phyloP scores from a whole-genome alignment of 2,797 vertebrate genomes.

The Falco berigora region DNA sequence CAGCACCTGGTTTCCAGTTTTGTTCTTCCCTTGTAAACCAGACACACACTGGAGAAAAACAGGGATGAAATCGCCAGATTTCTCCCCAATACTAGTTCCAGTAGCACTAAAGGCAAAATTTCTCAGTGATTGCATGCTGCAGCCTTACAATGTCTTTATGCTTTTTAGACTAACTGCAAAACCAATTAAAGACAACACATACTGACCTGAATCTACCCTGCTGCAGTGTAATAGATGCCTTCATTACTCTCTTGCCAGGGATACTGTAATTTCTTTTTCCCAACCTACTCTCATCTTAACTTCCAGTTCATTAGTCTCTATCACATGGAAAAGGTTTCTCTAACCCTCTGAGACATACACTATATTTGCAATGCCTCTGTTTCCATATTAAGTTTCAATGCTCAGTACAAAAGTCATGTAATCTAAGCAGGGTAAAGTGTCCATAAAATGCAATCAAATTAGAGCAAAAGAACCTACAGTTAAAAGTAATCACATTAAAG shows the following conservation, averaged over 20 bases:
- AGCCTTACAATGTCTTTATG: background rate
- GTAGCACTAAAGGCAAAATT: background rate
- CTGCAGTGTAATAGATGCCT: background rate
- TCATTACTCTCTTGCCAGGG: background rate
- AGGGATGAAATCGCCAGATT: background rate
- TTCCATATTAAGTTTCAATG: slow-evolving; percentile 14
- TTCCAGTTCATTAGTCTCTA: background rate
- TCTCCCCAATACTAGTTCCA: background rate
- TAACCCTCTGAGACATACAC: background rate
- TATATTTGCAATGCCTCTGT: background rate
- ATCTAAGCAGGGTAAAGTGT: background rate
- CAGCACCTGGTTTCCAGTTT: background rate
- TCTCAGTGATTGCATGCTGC: background rate
- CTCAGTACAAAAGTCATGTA: background rate
- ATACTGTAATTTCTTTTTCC: background rate
- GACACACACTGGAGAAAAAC: background rate
- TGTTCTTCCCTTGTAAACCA: background rate
- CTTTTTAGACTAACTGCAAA: background rate
- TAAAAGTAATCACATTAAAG: background rate
- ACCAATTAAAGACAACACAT: background rate
- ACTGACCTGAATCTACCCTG: background rate
- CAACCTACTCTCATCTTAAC: background rate
- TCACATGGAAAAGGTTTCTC: background rate
- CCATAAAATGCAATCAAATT: background rate
- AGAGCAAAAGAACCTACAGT: background rate